These are phyloP conservation scores for Thaleichthys pacificus DNA, from an alignment of 2,797 vertebrate species.

Conservation along the genomic window DNA sequence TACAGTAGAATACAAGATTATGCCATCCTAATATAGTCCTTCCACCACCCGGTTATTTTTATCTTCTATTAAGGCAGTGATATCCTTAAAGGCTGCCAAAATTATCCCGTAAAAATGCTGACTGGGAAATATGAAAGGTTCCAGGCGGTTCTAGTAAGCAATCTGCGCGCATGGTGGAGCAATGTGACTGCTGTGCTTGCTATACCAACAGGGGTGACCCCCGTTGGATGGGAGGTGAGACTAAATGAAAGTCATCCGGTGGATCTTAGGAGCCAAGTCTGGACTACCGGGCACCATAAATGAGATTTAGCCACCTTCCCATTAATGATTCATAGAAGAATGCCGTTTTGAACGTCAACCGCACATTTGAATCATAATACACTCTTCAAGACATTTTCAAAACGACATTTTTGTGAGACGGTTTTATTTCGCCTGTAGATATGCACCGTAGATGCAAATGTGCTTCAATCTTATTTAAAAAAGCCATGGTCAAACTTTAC, in stretches of 20 bases:
- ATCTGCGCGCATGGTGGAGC: slow-evolving; percentile 76
- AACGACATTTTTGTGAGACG: no score
- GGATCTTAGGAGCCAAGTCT: slow-evolving; percentile 64
- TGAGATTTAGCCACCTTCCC: slow-evolving; percentile 53
- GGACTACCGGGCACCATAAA: slow-evolving; percentile 51
- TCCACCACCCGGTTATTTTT: slow-evolving; percentile 75
- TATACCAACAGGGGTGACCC: slow-evolving; percentile 79
- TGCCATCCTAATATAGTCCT: slow-evolving; percentile 72
- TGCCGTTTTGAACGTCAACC: no score
- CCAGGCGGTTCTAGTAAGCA: slow-evolving; percentile 77
- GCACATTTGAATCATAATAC: no score
- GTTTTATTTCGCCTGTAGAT: no score
- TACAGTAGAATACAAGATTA: slow-evolving; percentile 73
- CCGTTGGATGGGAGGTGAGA: slow-evolving; percentile 70
- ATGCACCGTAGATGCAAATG: no score
- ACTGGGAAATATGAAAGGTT: slow-evolving; percentile 77
- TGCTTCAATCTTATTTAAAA: no score
- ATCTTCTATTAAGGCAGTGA: slow-evolving; percentile 77
- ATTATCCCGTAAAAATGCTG: slow-evolving; percentile 78
- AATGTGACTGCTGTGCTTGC: slow-evolving; percentile 78
- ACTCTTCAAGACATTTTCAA: no score
- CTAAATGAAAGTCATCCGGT: slow-evolving; percentile 73
- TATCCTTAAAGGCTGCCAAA: slow-evolving; percentile 80
- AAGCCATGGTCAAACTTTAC: no score
- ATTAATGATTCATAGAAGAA: slow-evolving; percentile 35